Evolutionary conservation across 2,888 invertebrate species (phyloP), one percentile per base, ranked within the genome.

Genomic region (Drosophila hamatofila): DNA sequence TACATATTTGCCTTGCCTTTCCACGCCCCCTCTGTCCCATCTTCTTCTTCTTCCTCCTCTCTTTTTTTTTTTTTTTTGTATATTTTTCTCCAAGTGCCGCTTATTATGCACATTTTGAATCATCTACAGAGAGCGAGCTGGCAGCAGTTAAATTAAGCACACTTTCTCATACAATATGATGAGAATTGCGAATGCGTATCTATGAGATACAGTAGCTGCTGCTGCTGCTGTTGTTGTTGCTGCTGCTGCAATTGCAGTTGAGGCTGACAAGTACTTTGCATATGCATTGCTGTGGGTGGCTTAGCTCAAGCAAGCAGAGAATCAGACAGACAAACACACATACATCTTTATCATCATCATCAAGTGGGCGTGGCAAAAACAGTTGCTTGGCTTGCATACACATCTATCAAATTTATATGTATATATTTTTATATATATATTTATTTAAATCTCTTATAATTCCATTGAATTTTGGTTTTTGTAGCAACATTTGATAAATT

Each of bases 41-140:
- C 25, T 27, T 48, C n/a, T 5, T 25, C 9, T 8, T 27, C 56
- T 44, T 60, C 41, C 60, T 57, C 51, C 49, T 67, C 65, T 21
- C 12, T 37, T 25, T 14, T 41, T 35, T 44, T 27, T n/a, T 46
- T 58, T 49, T 52, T 49, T 23, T 25, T 16, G 57, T 14, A 57
- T 52, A 35, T 42, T 35, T 46, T 64, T 57, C 37, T 69, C 69
- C 80, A 86, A 83, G 89, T 84, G 84, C 82, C 85, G 80, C 89
- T 85, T 85, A 89, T 89, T 87, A 87, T 87, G 86, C 86, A 87
- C 86, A 87, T 87, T 87, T 87, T 88, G 88, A 87, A 89, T 87
- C 80, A 88, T 89, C 85, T 78, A 9, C 30, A 30, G 30, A 16
- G 25, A 12, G 80, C 86, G 72, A 67, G 68, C 66, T 70, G 71